Evolutionary conservation across 2,888 invertebrate genomes (phyloP).

Genomic region (Hirtodrosophila cameraria): DNA sequence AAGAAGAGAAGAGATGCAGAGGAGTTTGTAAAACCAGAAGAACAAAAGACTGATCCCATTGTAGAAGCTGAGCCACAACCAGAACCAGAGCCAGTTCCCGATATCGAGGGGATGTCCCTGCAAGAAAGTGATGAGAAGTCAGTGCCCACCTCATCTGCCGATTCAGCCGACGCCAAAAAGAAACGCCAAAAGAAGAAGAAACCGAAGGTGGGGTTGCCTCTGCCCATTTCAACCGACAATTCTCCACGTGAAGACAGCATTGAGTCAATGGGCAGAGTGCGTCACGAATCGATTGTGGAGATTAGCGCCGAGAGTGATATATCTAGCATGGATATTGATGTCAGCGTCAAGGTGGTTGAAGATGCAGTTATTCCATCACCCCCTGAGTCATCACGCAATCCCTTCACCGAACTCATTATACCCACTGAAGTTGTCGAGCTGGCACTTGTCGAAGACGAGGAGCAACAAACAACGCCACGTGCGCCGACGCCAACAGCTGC

Average conservation of each 20-base stretch:
- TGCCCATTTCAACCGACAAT: constrained; percentile 85
- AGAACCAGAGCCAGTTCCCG: constrained; percentile 82
- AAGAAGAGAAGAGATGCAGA: constrained; percentile 86
- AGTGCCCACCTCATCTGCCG: constrained; percentile 83
- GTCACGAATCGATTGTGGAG: constrained; percentile 81
- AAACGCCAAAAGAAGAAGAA: constrained; percentile 85
- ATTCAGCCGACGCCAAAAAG: constrained; percentile 77
- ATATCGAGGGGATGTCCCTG: constrained; percentile 81
- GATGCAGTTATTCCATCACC: constrained; percentile 87
- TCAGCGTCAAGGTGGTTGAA: constrained; percentile 88
- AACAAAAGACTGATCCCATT: constrained; percentile 28
- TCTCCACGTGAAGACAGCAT: constrained; percentile 80
- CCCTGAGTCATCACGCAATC: constrained; percentile 86
- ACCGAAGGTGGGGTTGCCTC: no score
- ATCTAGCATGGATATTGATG: constrained; percentile 85
- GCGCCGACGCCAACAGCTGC: constrained; percentile 38
- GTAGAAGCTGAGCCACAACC: constrained; percentile 46
- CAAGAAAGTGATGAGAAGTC: constrained; percentile 86
- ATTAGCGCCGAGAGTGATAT: constrained; percentile 83
- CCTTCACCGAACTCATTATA: constrained; percentile 85
- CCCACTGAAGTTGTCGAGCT: constrained; percentile 83
- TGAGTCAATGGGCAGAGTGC: constrained; percentile 72
- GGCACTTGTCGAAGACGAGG: constrained; percentile 82
- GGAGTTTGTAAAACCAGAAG: constrained; percentile 35
- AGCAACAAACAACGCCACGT: constrained; percentile 87